Conservation (phyloP, 2,113 vertebrate species). For the Tachycineta bicolor region DNA sequence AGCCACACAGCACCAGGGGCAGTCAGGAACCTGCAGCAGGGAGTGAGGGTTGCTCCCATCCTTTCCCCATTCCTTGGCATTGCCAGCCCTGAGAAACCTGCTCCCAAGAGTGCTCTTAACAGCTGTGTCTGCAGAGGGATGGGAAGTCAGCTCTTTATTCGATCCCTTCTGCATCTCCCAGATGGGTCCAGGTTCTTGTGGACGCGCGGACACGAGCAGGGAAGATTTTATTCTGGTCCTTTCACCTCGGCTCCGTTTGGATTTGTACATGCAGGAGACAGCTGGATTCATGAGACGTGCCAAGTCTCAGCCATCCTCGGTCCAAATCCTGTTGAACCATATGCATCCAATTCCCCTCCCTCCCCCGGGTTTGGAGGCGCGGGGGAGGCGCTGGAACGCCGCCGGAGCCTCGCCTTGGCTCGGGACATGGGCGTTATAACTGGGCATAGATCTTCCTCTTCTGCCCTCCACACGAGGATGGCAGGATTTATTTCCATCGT, state of each 20-base stretch:
- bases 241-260: not conserved
- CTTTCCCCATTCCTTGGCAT: accelerated
- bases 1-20: accelerated
- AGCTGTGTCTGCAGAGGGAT: not conserved
- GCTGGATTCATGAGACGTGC: not conserved
- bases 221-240: not conserved
- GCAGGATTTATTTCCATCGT: not conserved
- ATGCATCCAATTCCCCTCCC: slow-evolving; percentile 33
- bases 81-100: not conserved
- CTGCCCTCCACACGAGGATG: not conserved
- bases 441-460: not conserved
- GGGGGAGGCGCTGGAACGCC: not conserved
- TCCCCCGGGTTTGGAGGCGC: not conserved
- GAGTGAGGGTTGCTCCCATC: accelerated
- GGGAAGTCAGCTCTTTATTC: not conserved
- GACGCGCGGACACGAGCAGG: accelerated
- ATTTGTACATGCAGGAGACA: not conserved
- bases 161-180: not conserved
- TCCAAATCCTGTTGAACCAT: slow-evolving; percentile 50
- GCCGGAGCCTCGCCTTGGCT: not conserved
- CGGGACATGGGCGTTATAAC: not conserved
- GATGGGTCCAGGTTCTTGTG: not conserved
- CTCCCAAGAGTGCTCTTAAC: not conserved
- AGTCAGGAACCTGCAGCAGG: accelerated
- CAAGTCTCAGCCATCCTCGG: not conserved